phyloP scores from a whole-genome alignment of 2,797 vertebrate genomes.

The Corythornis leucogaster region DNA sequence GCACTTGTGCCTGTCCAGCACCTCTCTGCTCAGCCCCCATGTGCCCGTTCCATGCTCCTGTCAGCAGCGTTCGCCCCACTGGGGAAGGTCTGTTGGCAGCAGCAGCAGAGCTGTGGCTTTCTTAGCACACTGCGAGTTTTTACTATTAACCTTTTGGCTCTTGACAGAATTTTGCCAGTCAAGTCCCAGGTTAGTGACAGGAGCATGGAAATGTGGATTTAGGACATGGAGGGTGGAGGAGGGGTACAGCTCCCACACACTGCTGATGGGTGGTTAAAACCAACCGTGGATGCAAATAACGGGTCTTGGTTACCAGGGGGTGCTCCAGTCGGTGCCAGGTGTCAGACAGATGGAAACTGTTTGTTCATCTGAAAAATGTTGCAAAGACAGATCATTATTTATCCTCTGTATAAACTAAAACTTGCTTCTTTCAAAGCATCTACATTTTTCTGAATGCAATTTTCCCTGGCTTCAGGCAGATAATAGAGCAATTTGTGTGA shows the following conservation, averaged over 20 bases:
- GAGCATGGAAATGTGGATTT: neutral
- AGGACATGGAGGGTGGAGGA: neutral
- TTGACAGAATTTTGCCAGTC: neutral
- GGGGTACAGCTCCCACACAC: neutral
- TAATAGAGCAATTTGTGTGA: neutral
- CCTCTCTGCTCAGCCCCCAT: neutral
- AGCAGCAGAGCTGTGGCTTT: neutral
- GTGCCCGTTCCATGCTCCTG: neutral
- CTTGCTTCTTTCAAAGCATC: neutral
- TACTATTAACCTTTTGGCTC: neutral
- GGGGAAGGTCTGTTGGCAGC: neutral
- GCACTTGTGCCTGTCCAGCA: neutral
- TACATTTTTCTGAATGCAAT: neutral
- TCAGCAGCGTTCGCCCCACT: neutral
- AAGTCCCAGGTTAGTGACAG: neutral
- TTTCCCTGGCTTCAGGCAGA: neutral
- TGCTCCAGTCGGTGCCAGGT: neutral
- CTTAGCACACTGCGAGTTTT: neutral
- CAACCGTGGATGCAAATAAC: accelerated
- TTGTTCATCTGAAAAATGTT: neutral
- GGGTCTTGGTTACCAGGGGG: accelerated
- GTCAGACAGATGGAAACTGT: neutral
- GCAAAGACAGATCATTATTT: neutral
- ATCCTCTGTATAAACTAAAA: neutral
- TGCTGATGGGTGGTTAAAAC: too few species aligned